phyloP scores from a whole-genome alignment of 2,888 invertebrate species.

The Hemithea aestivaria region DNA sequence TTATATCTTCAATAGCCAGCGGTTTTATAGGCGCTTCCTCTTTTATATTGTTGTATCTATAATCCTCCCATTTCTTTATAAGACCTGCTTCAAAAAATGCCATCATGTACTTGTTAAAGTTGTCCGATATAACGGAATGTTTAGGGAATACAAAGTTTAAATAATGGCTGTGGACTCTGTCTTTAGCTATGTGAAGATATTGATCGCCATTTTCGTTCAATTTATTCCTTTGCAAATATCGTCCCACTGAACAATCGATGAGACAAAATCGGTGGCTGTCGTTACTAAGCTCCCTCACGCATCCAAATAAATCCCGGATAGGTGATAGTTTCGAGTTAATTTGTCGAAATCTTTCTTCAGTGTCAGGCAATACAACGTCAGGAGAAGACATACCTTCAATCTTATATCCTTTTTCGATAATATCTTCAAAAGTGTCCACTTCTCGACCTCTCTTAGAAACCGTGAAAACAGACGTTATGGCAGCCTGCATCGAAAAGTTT shows the following conservation, averaged over 20 bases:
- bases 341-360: constrained; percentile 48
- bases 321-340: constrained; percentile 56
- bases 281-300: constrained; percentile 47
- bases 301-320: constrained; percentile 44
- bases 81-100: constrained; percentile 60
- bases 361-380: constrained; percentile 60
- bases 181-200: constrained; percentile 60
- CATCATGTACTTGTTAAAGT: constrained; percentile 50
- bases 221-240: constrained; percentile 50
- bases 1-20: constrained; percentile 48
- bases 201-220: constrained; percentile 61
- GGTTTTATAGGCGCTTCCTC: constrained; percentile 53
- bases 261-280: constrained; percentile 60
- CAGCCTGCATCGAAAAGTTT: constrained; percentile 65
- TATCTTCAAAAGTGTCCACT: constrained; percentile 64
- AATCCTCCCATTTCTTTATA: constrained; percentile 66
- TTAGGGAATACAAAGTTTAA: constrained; percentile 52
- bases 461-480: constrained; percentile 64
- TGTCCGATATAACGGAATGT: constrained; percentile 52
- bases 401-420: constrained; percentile 56
- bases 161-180: constrained; percentile 64
- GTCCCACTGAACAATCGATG: constrained; percentile 62
- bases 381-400: constrained; percentile 69
- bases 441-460: constrained; percentile 62
- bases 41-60: constrained; percentile 54